Base-by-base conservation (phyloP, 2,888 invertebrate genomes). In the Diarsia rubi region DNA sequence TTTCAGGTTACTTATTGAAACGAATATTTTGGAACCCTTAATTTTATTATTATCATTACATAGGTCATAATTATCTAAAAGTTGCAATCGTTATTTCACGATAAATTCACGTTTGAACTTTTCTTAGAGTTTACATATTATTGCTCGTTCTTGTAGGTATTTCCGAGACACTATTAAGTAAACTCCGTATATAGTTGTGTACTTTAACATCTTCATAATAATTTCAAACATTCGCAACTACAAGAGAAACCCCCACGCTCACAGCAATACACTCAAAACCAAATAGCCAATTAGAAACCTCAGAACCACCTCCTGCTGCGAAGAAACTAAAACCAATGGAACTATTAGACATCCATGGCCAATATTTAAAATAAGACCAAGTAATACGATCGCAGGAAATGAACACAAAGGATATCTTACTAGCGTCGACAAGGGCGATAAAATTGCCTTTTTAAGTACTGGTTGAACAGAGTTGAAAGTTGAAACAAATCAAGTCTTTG, bases 251-350 rank as follows among this genome's bases (percentile, higher is more conserved):
- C 21, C 65, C 60, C 54, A 77, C 60, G 54, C 37, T 44, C 19
- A 59, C 75, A 42, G 42, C 12, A 57, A 66, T 74, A 74, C 45
- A 78, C 12, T 49, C 68, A n/a, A 82, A 59, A 64, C 31, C 47
- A n/a, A 57, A 79, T 49, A 63, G 49, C 64, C 72, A 73, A 79
- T 65, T 79, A 83, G 64, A 74, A 73, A 52, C 54, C 64, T 65
- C n/a, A 2, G 19, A 49, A 14, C 45, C 12, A 52, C 67, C 74
- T 42, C 74, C 83, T 66, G 73, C 59, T 69, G 83, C 4, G 83
- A 44, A 37, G 45, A 52, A 82, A 78, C 66, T 66, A 16, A 78
- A 78, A 42, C 65, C 65, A 66, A 52, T 42, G 59, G 0, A 54
- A 69, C 16, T 69, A 59, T 47, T n/a, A 62, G 54, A 60, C n/a